Conservation (phyloP, 2,888 invertebrate genomes). For the Brachyptera putata region DNA sequence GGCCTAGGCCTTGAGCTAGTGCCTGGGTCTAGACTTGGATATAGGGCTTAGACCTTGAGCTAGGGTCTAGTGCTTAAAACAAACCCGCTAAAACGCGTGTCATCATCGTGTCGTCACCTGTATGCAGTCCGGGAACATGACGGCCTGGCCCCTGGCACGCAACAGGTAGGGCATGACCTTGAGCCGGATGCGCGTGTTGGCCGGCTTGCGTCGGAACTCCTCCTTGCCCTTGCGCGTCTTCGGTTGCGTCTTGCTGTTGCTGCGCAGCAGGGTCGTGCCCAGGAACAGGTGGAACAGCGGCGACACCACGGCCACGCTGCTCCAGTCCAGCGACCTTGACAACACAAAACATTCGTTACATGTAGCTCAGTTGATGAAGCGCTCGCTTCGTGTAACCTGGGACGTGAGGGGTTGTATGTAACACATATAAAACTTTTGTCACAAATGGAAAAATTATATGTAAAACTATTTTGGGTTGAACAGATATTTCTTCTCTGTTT, state of each 20-base stretch:
- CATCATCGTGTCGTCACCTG: constrained; percentile 61
- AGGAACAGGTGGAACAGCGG: constrained; percentile 77
- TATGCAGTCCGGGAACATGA: constrained; percentile 64
- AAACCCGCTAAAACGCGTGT: too few relatives aligned
- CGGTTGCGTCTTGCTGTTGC: constrained; percentile 24
- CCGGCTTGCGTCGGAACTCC: constrained; percentile 71
- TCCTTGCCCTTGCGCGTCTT: constrained; percentile 36
- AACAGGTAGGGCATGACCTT: constrained; percentile 81
- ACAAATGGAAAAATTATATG: too few relatives aligned
- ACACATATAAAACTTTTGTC: too few relatives aligned
- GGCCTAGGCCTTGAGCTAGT: too few relatives aligned
- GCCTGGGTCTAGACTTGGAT: too few relatives aligned
- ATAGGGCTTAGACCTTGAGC: too few relatives aligned
- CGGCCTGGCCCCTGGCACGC: constrained; percentile 47
- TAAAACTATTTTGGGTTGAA: too few relatives aligned
- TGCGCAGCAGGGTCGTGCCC: constrained; percentile 52
- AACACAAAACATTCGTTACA: neutral
- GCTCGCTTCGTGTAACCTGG: too few relatives aligned
- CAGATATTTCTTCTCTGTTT: too few relatives aligned
- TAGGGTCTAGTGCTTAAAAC: too few relatives aligned
- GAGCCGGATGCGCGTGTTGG: constrained; percentile 76
- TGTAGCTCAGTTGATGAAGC: too few relatives aligned
- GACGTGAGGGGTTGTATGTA: too few relatives aligned
- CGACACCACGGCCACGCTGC: constrained; percentile 60
- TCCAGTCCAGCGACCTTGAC: constrained; percentile 74